phyloP scores from a whole-genome alignment of 2,888 invertebrate species.

The Agonopterix heracliana region DNA sequence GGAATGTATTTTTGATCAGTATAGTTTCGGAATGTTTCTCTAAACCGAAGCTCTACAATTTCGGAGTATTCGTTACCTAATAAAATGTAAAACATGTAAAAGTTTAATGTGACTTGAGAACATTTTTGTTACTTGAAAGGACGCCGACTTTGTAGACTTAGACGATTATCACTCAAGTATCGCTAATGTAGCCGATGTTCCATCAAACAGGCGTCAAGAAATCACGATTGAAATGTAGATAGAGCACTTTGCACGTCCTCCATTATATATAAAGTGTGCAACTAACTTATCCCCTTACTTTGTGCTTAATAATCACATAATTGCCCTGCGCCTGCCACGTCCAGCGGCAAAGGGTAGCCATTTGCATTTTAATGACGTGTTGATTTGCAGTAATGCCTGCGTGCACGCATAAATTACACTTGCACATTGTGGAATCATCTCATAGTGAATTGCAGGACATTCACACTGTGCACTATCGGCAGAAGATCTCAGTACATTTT shows the following conservation, averaged over 20 bases:
- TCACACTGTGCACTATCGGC: not conserved
- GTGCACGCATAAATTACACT: slow-evolving; percentile 43
- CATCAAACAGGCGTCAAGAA: not conserved
- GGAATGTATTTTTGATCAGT: too few species aligned
- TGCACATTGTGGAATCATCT: slow-evolving; percentile 24
- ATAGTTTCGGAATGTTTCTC: too few species aligned
- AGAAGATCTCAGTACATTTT: too few species aligned
- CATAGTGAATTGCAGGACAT: not conserved
- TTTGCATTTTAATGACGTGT: slow-evolving; percentile 69
- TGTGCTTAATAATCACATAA: slow-evolving; percentile 52
- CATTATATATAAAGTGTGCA: slow-evolving; percentile 14
- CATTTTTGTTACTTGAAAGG: too few species aligned
- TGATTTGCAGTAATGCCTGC: slow-evolving; percentile 54
- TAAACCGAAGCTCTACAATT: too few species aligned
- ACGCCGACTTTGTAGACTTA: too few species aligned
- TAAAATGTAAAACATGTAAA: too few species aligned
- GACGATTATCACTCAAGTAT: too few species aligned
- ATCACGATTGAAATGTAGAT: slow-evolving; percentile 6
- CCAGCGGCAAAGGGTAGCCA: slow-evolving; percentile 42
- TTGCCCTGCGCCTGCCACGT: slow-evolving; percentile 39
- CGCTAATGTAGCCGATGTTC: too few species aligned
- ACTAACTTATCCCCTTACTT: slow-evolving; percentile 21
- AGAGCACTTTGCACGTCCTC: slow-evolving; percentile 3
- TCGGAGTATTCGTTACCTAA: too few species aligned
- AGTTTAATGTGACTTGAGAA: too few species aligned